Evolutionary conservation across 2,888 invertebrate genomes (phyloP), one percentile per base, ranked within the genome.

Genomic region (Limnephilus rhombicus): DNA sequence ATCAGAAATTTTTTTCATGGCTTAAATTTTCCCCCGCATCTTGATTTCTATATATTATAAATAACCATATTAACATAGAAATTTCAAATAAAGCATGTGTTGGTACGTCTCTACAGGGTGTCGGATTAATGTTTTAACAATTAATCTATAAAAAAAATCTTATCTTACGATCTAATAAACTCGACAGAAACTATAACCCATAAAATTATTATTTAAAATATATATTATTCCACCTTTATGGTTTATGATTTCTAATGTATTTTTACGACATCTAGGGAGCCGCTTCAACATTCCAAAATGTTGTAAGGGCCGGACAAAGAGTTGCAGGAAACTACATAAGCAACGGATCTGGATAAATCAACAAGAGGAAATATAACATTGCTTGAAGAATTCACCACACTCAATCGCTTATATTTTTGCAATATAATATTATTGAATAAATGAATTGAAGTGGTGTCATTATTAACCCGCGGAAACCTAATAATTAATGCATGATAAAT

Each of bases 251-350:
- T 68, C n/a, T 68, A 68, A 68, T 68, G 9, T 68, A n/a, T 68
- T 24, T 68, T 68, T 68, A n/a, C 34, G 82, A 80, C 93, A 37
- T 83, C 37, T 90, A 90, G 41, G 98, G 98, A 94, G 98, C 98
- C 94, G 97, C 98, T 37, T 97, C 97, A 94, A 97, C 97, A 37
- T 97, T 98, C 94, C 97, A 97, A 95, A 97, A 96, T 92, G 97
- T 97, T 93, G 96, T 97, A 93, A 96, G 96, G 92, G 96, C 97
- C 7, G 97, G 97, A 80, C 96, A 96, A 94, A 95, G 96, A 92
- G 96, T 95, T 3, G 96, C 96, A 12, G 95, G 96, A 1, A 96
- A 96, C 93, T 96, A 95, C 91, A 96, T 96, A 94, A 94, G 95
- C 41, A 95, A 95, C 93, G 96, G 96, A 3, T 96, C 96, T 0